These are phyloP conservation scores for Zapus hudsonius DNA, from an alignment of 2,113 vertebrate species.

Conservation along the genomic window DNA sequence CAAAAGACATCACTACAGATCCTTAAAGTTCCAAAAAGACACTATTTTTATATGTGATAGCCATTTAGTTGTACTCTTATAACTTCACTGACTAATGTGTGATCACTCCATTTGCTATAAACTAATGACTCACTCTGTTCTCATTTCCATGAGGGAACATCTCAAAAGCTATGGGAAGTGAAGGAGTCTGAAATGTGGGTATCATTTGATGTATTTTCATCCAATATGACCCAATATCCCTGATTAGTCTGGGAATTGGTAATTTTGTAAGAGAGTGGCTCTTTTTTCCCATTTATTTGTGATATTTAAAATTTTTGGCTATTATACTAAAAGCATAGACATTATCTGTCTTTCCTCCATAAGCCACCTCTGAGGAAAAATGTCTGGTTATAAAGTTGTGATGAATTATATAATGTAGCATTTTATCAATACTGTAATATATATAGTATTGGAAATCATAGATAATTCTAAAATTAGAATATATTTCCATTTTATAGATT, in stretches of 20 bases:
- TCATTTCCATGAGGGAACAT: slow-evolving; percentile 7
- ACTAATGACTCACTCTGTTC: slow-evolving; percentile 14
- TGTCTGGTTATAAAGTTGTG: slow-evolving; percentile 31
- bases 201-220: slow-evolving; percentile 3
- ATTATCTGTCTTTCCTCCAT: slow-evolving; percentile 41
- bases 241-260: not conserved
- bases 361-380: slow-evolving; percentile 15
- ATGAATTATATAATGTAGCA: not conserved
- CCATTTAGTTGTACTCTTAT: slow-evolving; percentile 30
- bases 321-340: slow-evolving; percentile 13
- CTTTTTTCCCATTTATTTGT: slow-evolving; percentile 1
- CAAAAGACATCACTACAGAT: slow-evolving; percentile 1
- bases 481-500: slow-evolving; percentile 37
- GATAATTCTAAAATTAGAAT: slow-evolving; percentile 39
- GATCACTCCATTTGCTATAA: slow-evolving; percentile 35
- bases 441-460: slow-evolving; percentile 30
- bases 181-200: slow-evolving; percentile 23
- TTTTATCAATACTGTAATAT: slow-evolving; percentile 28
- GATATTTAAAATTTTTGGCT: slow-evolving; percentile 38
- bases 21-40: slow-evolving; percentile 8
- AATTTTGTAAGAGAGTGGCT: not conserved
- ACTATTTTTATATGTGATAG: slow-evolving; percentile 24
- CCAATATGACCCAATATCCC: slow-evolving; percentile 35
- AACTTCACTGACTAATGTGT: slow-evolving; percentile 23
- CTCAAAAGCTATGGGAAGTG: not conserved